Evolutionary conservation across 2,113 vertebrate species (phyloP).

Genomic region (Platysternon megacephalum): DNA sequence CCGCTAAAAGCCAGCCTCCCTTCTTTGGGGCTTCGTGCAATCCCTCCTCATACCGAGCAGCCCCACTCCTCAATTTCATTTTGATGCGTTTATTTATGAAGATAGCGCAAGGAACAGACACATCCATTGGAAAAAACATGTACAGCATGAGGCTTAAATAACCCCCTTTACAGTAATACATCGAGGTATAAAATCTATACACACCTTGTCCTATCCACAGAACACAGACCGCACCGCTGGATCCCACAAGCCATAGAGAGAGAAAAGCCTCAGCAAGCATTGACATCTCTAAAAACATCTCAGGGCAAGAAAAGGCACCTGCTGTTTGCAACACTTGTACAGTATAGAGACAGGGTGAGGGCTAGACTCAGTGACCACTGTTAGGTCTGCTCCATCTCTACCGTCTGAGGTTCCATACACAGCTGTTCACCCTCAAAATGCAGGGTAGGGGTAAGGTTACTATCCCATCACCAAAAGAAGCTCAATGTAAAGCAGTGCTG

Average conservation of each 20-base stretch:
- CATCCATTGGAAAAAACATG: conserved; percentile 43
- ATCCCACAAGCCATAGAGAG: neutral
- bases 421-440: accelerated
- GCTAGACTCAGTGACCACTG: neutral
- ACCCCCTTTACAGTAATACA: conserved; percentile 73
- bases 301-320: conserved; percentile 38
- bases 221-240: neutral
- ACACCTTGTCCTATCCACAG: conserved; percentile 47
- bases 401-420: neutral
- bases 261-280: neutral
- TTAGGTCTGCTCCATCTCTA: neutral
- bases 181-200: conserved; percentile 62
- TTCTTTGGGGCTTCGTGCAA: neutral
- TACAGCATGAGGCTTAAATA: conserved; percentile 71
- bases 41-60: neutral
- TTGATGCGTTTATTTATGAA: conserved; percentile 71
- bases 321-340: neutral
- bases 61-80: neutral
- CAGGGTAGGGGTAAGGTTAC: neutral
- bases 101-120: conserved; percentile 66
- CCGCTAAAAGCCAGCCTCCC: neutral
- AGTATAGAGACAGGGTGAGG: neutral
- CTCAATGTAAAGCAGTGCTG: too few relatives aligned
- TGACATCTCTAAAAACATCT: neutral
- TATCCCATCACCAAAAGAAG: neutral